Evolutionary conservation across 2,113 vertebrate genomes (phyloP).

Genomic region (Bothrops jararaca): DNA sequence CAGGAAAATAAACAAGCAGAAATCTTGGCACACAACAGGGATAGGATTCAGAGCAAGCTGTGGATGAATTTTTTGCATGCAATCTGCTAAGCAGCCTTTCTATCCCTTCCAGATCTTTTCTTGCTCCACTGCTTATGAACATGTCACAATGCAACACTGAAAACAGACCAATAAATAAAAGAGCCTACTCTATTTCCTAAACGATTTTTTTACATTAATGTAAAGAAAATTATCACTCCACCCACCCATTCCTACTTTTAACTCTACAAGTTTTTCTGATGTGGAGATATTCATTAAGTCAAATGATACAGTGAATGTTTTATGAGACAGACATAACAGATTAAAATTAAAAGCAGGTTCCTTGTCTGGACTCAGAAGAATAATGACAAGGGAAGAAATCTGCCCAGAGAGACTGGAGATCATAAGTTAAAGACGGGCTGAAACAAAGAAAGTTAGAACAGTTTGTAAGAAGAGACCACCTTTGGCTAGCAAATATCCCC

Average conservation of each 20-base stretch:
- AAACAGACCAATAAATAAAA: background rate
- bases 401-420: background rate
- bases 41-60: background rate
- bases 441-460: constrained; percentile 29
- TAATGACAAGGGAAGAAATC: constrained; percentile 35
- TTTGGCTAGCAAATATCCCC: constrained; percentile 39
- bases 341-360: constrained; percentile 66
- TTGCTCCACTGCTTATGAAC: background rate
- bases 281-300: constrained; percentile 52
- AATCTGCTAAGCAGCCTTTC: background rate
- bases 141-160: background rate
- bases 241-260: constrained; percentile 18
- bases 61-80: background rate
- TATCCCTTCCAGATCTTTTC: background rate
- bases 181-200: background rate
- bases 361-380: constrained; percentile 52
- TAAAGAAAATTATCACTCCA: constrained; percentile 31
- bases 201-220: background rate
- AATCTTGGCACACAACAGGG: background rate
- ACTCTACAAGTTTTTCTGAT: constrained; percentile 51
- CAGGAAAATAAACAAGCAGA: background rate
- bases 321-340: constrained; percentile 63
- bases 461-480: constrained; percentile 38
- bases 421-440: background rate
- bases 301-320: constrained; percentile 57